These are phyloP conservation scores for Triplophysa rosa DNA, from an alignment of 2,113 vertebrate species.

Conservation along the genomic window DNA sequence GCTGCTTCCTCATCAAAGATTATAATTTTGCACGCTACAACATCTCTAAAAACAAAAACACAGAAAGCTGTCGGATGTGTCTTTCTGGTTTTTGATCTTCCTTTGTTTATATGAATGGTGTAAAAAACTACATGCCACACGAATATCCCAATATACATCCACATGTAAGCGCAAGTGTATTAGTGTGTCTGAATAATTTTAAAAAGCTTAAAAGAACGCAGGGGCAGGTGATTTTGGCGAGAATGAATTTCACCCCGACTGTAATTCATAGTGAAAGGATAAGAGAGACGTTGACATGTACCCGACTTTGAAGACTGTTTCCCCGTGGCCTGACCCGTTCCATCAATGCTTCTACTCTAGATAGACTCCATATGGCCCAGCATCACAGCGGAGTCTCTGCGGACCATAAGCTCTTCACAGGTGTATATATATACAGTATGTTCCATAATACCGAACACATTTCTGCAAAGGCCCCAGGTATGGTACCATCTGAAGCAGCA, in stretches of 20 bases:
- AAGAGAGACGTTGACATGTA: slow-evolving; percentile 44
- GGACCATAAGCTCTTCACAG: slow-evolving; percentile 34
- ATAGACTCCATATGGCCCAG: slow-evolving; percentile 50
- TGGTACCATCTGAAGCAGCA: slow-evolving; percentile 36
- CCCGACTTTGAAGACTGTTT: slow-evolving; percentile 40
- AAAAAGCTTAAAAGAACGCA: not conserved
- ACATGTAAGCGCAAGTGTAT: not conserved
- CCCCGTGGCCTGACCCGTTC: slow-evolving; percentile 30
- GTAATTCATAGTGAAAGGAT: slow-evolving; percentile 27
- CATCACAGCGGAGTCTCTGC: slow-evolving; percentile 24
- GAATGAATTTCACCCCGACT: slow-evolving; percentile 40
- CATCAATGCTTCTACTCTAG: slow-evolving; percentile 32
- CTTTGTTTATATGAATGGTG: not conserved
- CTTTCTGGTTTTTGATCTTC: not conserved
- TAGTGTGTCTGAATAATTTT: not conserved
- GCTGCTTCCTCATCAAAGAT: slow-evolving; percentile 15
- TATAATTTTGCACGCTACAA: not conserved
- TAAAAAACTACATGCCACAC: not conserved
- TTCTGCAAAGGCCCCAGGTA: slow-evolving; percentile 37
- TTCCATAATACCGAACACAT: slow-evolving; percentile 41
- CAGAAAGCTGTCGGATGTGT: not conserved
- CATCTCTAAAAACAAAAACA: not conserved
- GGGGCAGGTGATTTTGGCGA: slow-evolving; percentile 14
- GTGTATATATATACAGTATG: not conserved
- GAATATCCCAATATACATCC: not conserved